Evolutionary conservation across 2,888 invertebrate species (phyloP), one percentile per base, ranked within the genome.

Genomic region (Fabriciana adippe): DNA sequence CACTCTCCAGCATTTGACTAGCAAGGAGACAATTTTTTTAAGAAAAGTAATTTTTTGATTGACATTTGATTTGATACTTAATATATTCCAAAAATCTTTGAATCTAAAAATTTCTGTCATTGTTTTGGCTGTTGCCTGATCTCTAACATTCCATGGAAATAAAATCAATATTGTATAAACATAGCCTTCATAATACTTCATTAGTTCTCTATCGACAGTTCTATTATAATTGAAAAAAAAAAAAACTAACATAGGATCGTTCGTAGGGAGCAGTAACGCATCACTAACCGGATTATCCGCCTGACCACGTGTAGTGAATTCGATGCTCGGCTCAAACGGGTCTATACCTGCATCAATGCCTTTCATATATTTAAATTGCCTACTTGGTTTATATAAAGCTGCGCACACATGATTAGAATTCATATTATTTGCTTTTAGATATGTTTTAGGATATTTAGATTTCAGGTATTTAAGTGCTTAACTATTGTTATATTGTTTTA

Each of bases 211-310:
- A 57, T 48, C 41, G 18, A 50, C 59, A 55, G 41, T 68, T 56
- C 48, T 31, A 15, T 18, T 50, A 60, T 61, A 61, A 35, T 51
- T 51, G 18, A 16, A 48, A 65, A 65, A 16, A 48, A 65, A 65
- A 65, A 66, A 62, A 53, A 41, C 35, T 45, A 18, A 18, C 31
- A 16, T 41, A 41, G 35, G 35, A 11, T 8, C 57, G 13, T 26
- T 15, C 47, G 21, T 6, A 11, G 15, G 54, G n/a, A 18, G 53
- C 66, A 66, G 64, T 6, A 35, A 50, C 53, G 66, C 63, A 66
- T 55, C 64, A 66, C 66, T 68, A 68, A 71, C 35, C 11, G 26
- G 26, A 66, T 71, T 66, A 63, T 55, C 47, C 66, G 59, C 55
- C 16, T 62, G 59, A 55, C 63, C 48, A 63, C 61, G 31, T 60